Evolutionary conservation across 2,113 vertebrate species (phyloP), one percentile per base, ranked within the genome.

Genomic region (Glareola pratincola): DNA sequence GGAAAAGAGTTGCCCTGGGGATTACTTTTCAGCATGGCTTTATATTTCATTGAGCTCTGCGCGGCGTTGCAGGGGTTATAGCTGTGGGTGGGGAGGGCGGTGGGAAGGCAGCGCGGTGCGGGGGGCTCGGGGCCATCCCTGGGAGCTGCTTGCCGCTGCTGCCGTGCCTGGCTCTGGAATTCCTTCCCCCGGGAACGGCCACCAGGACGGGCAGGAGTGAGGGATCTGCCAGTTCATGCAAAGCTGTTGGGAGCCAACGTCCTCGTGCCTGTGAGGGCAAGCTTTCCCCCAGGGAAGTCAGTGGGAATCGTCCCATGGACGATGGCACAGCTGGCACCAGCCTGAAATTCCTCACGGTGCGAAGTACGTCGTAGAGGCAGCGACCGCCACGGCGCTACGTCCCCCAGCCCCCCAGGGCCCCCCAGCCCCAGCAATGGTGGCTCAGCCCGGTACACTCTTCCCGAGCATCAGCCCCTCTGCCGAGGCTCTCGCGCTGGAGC

Each of bases 361-460:
- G 9, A 17, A 29, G 6, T 8, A 22, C 45, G 27, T 27, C 4
- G 12, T 39, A 30, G 81, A 19, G 77, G 45, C 21, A 10, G 34
- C 4, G 48, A 37, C 41, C 6, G 3, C 62, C 62, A 12, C 0
- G 0, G 78, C 17, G n/a, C 12, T 18, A 16, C 10, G 2, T 8
- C 27, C 64, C 7, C 0, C 4, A 4, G 43, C 20, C 4, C 53
- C 37, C 19, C 75, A 5, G 37, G 22, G 10, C 0, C 20, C 15
- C 43, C 43, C 62, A 1, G 0, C 43, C 37, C 51, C 0, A 0
- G 19, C 5, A 2, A 4, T 16, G 0, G 0, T 0, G 1, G 43
- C 81, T 21, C 84, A 68, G 63, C 67, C 80, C 0, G 0, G 3
- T 1, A 2, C 3, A 0, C 16, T 27, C 29, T 13, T 18, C 63